Evolutionary conservation across 2,113 vertebrate species (phyloP), one percentile per base, ranked within the genome.

Genomic region (Hucho hucho): DNA sequence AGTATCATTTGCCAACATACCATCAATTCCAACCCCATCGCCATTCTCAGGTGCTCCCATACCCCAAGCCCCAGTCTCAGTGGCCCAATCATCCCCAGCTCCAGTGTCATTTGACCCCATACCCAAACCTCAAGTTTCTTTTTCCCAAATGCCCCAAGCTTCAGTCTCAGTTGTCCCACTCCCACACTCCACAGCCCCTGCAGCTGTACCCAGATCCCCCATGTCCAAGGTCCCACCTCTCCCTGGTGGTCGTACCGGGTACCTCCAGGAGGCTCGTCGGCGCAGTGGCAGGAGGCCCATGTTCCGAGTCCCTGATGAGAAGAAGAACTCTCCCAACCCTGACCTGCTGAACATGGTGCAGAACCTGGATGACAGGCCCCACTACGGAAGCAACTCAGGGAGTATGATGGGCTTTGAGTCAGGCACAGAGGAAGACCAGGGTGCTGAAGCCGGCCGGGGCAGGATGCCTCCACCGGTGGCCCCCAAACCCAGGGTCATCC

Each of bases 311-410:
- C 91, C 92, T 29, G 95, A 97, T 0, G 93, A 93, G 79, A 96
- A 95, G 87, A 94, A 96, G 81, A 94, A 96, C 85, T 95, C 95
- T 4, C 98, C 98, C 18, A 99, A 99, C 84, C 98, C 98, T 0
- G 96, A 96, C 25, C 90, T 99, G 26, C 84, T 99, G 25, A 95
- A 94, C 65, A 91, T 99, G 89, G 98, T 99, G 80, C 97, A 99
- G 86, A 98, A 96, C 66, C 83, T 98, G 75, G 98, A 99, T 87
- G 97, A 97, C 61, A 95, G 96, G 74, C 93, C 90, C 0, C 89
- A 83, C 58, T 7, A 85, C 6, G 82, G 79, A 56, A 80, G 73
- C 7, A 80, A 85, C 49, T 66, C 47, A 73, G 53, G 26, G 49
- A 88, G 91, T 1, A 76, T 68, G 4, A 69, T 85, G 24, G 91